These are phyloP conservation scores for Alitta virens DNA, from an alignment of 2,888 invertebrate species.

Conservation along the genomic window DNA sequence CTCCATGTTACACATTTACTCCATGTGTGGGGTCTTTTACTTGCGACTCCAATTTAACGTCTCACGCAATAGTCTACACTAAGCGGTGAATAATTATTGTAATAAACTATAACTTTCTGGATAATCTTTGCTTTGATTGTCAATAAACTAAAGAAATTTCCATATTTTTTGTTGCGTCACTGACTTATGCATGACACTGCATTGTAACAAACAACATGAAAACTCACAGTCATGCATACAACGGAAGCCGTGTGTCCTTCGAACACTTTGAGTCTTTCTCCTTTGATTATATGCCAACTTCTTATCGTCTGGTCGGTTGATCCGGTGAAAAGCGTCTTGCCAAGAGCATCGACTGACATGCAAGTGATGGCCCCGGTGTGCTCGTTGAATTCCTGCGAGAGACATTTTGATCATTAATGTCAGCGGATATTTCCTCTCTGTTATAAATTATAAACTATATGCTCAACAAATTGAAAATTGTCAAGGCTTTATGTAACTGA, in stretches of 20 bases:
- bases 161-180: too few relatives aligned
- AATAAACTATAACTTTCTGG: too few relatives aligned
- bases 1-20: too few relatives aligned
- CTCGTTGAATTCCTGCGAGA: conserved; percentile 51
- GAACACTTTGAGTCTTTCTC: conserved; percentile 55
- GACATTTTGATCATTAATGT: too few relatives aligned
- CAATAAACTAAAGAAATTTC: too few relatives aligned
- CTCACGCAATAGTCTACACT: neutral
- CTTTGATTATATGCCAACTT: conserved; percentile 58
- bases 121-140: too few relatives aligned
- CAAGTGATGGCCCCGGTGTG: conserved; percentile 59
- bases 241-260: conserved; percentile 58
- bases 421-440: too few relatives aligned
- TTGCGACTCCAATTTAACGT: neutral
- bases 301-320: conserved; percentile 58
- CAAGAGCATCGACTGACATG: conserved; percentile 57
- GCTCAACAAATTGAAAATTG: too few relatives aligned
- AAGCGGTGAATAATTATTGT: neutral
- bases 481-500: too few relatives aligned
- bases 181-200: too few relatives aligned
- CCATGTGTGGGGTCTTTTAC: too few relatives aligned
- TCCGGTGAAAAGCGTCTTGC: conserved; percentile 57
- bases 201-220: neutral
- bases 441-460: too few relatives aligned
- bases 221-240: conserved; percentile 57